Evolutionary conservation across 2,113 vertebrate genomes (phyloP).

Genomic region (Marcusenius ussheri): DNA sequence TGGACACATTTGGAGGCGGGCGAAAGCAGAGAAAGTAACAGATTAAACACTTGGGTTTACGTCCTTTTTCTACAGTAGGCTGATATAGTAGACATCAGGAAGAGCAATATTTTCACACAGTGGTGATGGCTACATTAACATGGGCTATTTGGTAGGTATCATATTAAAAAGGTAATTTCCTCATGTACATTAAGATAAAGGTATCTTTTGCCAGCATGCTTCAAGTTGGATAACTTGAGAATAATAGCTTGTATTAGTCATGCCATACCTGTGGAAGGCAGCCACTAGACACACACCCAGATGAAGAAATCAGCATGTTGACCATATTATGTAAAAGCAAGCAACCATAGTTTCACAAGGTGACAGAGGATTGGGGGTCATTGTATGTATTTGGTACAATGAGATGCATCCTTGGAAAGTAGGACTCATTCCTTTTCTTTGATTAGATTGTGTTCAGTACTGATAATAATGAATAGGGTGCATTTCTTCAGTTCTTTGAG

Average conservation of each 20-base stretch:
- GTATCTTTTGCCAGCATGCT: background rate
- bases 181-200: background rate
- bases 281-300: background rate
- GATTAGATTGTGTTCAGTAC: background rate
- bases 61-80: background rate
- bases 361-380: background rate
- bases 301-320: background rate
- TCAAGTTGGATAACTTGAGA: background rate
- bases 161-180: background rate
- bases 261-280: background rate
- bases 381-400: background rate
- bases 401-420: background rate
- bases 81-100: background rate
- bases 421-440: background rate
- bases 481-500: background rate
- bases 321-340: background rate
- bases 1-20: background rate
- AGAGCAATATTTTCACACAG: background rate
- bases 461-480: background rate
- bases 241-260: background rate
- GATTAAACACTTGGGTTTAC: background rate
- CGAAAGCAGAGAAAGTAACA: background rate
- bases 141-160: background rate
- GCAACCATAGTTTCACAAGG: background rate
- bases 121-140: background rate